Evolutionary conservation across 1,140 invertebrate species (phyloP), one percentile per base, ranked within the genome.

Genomic region (Platyscapa corneri): DNA sequence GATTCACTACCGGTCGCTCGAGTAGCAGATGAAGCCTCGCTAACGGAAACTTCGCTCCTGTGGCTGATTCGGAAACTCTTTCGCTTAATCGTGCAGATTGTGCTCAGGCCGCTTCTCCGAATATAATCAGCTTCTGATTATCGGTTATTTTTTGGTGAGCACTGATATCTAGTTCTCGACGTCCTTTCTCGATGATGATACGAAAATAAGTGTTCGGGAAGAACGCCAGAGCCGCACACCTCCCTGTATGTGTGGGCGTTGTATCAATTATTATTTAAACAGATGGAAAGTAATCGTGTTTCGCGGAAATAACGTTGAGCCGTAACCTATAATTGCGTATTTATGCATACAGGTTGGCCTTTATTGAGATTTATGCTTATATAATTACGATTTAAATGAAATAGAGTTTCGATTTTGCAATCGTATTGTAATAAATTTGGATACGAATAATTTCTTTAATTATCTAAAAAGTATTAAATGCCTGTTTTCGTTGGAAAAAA

Each of bases 31-130:
- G 37, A 18, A 32, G 5, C 70, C 30, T 18, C 23, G 89, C 88
- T 91, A 91, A 91, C 91, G 90, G 88, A 91, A 88, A 87, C 80
- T 82, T 82, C 83, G 81, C 6, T 81, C 87, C 70, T 39, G 60
- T 7, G 37, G 74, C 34, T 65, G 72, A 5, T 14, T 16, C 32
- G 3, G 67, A 32, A 70, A 79, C n/a, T 37, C 46, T 23, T 60
- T 72, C 83, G 23, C 20, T 56, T 74, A 80, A 84, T 84, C 76
- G 77, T 46, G 3, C 39, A 14, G 67, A 64, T 76, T 84, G 37
- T 70, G 30, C 3, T 70, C 72, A 84, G 83, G 70, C 70, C 30
- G 30, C 23, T 23, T 18, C 49, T 60, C 53, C 67, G 34, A 23
- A 64, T 56, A 30, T 46, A 79, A 79, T 84, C 65, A 79, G 60